These are phyloP conservation scores for Remorina albescens DNA, from an alignment of 2,797 vertebrate genomes.

Conservation along the genomic window DNA sequence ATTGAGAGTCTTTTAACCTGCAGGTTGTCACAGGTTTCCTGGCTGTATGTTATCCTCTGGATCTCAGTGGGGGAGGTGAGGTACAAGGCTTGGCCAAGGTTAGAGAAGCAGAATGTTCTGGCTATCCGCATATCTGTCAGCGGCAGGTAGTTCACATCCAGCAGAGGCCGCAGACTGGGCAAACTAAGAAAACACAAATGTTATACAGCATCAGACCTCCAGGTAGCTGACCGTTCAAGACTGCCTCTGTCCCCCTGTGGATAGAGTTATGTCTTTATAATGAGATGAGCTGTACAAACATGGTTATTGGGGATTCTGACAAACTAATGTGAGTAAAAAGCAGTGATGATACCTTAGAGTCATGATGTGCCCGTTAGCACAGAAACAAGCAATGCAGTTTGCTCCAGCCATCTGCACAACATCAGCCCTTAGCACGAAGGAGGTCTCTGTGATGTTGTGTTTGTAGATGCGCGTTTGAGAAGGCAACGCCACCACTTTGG, in stretches of 20 bases:
- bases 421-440: slow-evolving; percentile 95
- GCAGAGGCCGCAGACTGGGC: slow-evolving; percentile 94
- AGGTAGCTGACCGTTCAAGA: not conserved
- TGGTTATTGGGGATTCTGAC: not conserved
- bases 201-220: not conserved
- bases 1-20: slow-evolving; percentile 87
- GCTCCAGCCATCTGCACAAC: slow-evolving; percentile 90
- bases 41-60: slow-evolving; percentile 98
- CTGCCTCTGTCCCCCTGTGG: not conserved
- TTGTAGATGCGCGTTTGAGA: slow-evolving; percentile 93
- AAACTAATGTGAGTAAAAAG: not conserved
- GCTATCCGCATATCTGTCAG: slow-evolving; percentile 99
- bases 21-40: slow-evolving; percentile 97
- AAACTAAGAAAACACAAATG: slow-evolving; percentile 83
- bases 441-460: slow-evolving; percentile 97
- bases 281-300: not conserved
- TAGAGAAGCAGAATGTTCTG: slow-evolving; percentile 98
- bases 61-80: slow-evolving; percentile 97
- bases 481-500: slow-evolving; percentile 94
- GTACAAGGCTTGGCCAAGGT: slow-evolving; percentile 96
- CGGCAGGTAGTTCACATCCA: slow-evolving; percentile 97
- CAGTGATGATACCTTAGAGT: slow-evolving; percentile 90
- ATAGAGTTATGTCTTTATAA: not conserved
- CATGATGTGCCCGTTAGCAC: slow-evolving; percentile 99
- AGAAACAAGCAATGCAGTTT: slow-evolving; percentile 97